These are phyloP conservation scores for Pollachius pollachius DNA, from an alignment of 2,113 vertebrate genomes.

Conservation along the genomic window DNA sequence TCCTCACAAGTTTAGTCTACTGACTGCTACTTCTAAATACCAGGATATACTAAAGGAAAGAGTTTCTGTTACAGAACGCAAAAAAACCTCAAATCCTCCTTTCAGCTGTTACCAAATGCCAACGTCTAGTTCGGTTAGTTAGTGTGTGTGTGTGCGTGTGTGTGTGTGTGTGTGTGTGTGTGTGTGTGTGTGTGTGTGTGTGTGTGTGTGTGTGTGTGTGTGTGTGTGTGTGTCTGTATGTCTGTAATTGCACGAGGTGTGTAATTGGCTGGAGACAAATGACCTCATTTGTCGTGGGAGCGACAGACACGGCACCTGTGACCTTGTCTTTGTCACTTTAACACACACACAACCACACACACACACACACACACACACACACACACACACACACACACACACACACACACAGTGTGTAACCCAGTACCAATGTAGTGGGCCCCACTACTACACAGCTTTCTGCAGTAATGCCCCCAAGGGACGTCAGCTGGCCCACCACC, in stretches of 20 bases:
- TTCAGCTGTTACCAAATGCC: no score
- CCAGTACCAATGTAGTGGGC: no score
- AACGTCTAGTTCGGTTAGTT: no score
- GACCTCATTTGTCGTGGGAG: conserved; percentile 35
- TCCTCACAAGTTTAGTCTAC: no score
- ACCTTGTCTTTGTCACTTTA: background rate
- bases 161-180: conserved; percentile 6
- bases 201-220: conserved; percentile 4
- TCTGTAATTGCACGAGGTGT: background rate
- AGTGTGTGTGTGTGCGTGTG: conserved; percentile 4
- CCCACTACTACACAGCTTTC: no score
- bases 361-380: conserved; percentile 21
- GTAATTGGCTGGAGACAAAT: conserved; percentile 17
- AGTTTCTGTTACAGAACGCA: no score
- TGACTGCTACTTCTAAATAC: no score
- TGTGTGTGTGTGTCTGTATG: conserved; percentile 11
- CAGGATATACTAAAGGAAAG: no score
- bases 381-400: conserved; percentile 14
- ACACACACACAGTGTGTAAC: conserved; percentile 1
- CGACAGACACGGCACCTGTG: conserved; percentile 51
- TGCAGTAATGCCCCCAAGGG: no score
- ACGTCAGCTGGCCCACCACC: no score
- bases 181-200: conserved; percentile 21
- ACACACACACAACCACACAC: conserved; percentile 29
- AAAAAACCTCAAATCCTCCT: no score